Evolutionary conservation across 2,797 vertebrate species (phyloP).

Genomic region (Phyllotis vaccarum): DNA sequence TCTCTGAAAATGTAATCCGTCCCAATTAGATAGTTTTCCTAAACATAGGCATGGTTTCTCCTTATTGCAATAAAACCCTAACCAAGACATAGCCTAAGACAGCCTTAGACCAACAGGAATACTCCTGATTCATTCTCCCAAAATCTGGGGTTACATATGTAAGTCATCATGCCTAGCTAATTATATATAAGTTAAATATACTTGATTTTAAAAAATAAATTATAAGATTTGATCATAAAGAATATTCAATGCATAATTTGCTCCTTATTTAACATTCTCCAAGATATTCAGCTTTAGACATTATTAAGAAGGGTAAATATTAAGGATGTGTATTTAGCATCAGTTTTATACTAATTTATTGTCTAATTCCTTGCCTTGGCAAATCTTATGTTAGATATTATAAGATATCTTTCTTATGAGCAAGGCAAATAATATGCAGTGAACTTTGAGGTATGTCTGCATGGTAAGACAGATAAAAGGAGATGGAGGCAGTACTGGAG

Average conservation of each 20-base stretch:
- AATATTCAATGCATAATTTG: background rate
- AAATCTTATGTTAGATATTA: background rate
- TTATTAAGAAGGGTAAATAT: background rate
- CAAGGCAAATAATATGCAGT: background rate
- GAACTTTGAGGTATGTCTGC: background rate
- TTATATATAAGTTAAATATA: background rate
- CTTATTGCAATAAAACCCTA: background rate
- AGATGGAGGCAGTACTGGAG: background rate
- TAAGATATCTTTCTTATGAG: background rate
- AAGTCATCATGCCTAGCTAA: background rate
- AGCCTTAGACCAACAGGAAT: too few relatives aligned
- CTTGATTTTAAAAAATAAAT: background rate
- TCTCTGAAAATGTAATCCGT: background rate
- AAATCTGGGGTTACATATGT: background rate
- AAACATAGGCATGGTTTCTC: background rate
- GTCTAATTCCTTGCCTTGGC: background rate
- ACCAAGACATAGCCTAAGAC: background rate
- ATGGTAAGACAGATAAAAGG: background rate
- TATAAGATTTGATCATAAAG: background rate
- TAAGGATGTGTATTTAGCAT: background rate
- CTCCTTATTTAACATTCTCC: constrained; percentile 22
- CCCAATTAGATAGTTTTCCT: background rate
- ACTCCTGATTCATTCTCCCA: background rate
- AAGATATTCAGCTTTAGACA: background rate
- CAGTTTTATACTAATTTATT: background rate